Percentiles rank a stretch among this genome's conserved stretches.
Conservation (phyloP, 1,140 invertebrate genomes). For the Listronotus oregonensis region DNA sequence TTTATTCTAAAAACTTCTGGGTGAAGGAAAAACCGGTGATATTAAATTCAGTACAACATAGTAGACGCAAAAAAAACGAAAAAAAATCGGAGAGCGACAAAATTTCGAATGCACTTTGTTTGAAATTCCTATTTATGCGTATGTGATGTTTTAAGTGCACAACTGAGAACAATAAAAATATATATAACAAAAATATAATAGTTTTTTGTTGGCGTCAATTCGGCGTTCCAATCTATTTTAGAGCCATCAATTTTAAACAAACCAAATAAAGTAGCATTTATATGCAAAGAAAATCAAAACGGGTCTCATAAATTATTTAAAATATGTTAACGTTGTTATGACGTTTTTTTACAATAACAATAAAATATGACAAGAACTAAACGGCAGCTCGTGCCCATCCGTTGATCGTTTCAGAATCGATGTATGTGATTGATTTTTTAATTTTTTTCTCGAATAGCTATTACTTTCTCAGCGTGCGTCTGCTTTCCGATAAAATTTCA, state of each 20-base stretch:
- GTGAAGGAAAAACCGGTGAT: too few species aligned
- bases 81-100: too few species aligned
- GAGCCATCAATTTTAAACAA: too few species aligned
- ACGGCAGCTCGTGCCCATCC: constrained; percentile 29
- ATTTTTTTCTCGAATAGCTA: constrained; percentile 25
- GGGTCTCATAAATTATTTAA: constrained; percentile 29
- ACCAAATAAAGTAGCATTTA: constrained; percentile 19
- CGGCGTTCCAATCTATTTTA: too few species aligned
- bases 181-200: background rate
- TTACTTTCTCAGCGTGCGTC: constrained; percentile 27
- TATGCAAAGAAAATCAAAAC: constrained; percentile 25
- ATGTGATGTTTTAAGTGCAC: too few species aligned
- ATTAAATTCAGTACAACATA: too few species aligned
- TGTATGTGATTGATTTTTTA: constrained; percentile 30
- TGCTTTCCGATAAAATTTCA: constrained; percentile 14
- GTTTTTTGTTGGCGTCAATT: too few species aligned
- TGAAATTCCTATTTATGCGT: too few species aligned
- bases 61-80: too few species aligned
- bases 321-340: constrained; percentile 21
- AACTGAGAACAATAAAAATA: too few species aligned
- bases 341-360: constrained; percentile 21
- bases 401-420: constrained; percentile 30
- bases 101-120: too few species aligned
- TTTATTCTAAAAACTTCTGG: too few species aligned
- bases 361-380: constrained; percentile 29